These are phyloP conservation scores for Megaceryle torquata DNA, from an alignment of 2,113 vertebrate species.

Conservation along the genomic window DNA sequence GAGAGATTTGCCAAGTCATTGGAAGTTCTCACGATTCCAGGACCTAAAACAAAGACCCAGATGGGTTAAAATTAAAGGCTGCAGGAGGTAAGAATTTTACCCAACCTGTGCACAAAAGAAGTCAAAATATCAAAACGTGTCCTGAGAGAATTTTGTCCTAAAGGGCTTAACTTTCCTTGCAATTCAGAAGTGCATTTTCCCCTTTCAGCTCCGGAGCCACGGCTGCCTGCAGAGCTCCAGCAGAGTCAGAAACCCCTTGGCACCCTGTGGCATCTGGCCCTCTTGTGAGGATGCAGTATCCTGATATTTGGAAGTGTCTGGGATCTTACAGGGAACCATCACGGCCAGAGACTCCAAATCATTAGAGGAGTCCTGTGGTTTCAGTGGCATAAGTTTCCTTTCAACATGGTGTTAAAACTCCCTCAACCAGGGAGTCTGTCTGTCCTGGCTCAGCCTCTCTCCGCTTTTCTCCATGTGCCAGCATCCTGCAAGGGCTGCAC, in stretches of 20 bases:
- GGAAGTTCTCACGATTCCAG: not conserved
- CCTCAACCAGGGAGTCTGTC: accelerated
- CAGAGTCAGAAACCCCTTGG: not conserved
- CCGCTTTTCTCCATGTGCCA: accelerated
- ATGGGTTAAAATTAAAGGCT: not conserved
- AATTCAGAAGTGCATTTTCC: not conserved
- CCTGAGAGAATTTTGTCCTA: not conserved
- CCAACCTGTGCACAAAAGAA: not conserved
- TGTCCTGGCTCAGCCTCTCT: not conserved
- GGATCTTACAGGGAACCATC: accelerated
- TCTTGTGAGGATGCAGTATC: not conserved
- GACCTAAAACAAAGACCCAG: not conserved
- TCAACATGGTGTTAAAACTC: accelerated
- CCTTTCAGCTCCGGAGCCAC: accelerated
- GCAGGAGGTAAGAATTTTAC: not conserved
- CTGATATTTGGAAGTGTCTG: not conserved
- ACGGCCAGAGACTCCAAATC: accelerated
- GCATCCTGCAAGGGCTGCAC: accelerated
- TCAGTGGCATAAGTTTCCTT: not conserved
- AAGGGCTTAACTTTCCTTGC: not conserved
- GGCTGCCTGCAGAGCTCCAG: not conserved
- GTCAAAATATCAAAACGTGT: not conserved
- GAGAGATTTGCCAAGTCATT: not conserved
- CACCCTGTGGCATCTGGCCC: accelerated
- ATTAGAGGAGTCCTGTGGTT: accelerated